phyloP scores from a whole-genome alignment of 2,113 vertebrate species.

The Alethe castanea region DNA sequence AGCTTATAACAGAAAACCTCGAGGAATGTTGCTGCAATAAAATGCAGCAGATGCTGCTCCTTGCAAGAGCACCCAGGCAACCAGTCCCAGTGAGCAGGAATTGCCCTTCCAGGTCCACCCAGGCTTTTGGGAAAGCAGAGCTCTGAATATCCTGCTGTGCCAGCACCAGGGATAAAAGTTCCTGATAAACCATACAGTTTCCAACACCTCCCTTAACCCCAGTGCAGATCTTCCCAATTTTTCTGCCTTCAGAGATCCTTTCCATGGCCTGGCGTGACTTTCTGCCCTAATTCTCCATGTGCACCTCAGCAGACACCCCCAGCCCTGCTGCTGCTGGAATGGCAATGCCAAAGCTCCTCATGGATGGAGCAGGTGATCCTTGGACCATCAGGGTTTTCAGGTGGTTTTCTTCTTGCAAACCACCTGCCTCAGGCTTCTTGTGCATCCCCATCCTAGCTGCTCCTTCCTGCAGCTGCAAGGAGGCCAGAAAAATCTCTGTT shows the following conservation, averaged over 20 bases:
- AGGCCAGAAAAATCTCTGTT: not conserved
- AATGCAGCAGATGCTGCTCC: not conserved
- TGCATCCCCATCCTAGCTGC: not conserved
- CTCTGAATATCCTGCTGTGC: not conserved
- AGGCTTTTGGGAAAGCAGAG: not conserved
- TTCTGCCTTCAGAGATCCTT: not conserved
- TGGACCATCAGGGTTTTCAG: no score
- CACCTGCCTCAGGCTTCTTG: rapidly evolving
- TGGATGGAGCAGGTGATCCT: not conserved
- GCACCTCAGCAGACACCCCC: not conserved
- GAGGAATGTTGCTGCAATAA: not conserved
- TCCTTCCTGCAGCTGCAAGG: not conserved
- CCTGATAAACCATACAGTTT: rapidly evolving
- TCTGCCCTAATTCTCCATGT: not conserved
- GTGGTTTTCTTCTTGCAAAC: not conserved
- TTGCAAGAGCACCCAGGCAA: rapidly evolving
- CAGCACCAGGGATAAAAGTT: not conserved
- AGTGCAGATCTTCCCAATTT: rapidly evolving
- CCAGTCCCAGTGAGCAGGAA: not conserved
- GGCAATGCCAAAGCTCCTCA: not conserved
- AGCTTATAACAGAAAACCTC: not conserved
- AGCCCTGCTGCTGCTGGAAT: not conserved
- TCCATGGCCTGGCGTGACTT: not conserved
- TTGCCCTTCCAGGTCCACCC: rapidly evolving
- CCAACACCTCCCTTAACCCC: not conserved